A percentile compares a stretch with the other conserved stretches of the same genome.
Evolutionary conservation across 2,888 invertebrate genomes (phyloP).

Genomic region (Toxonevra muliebris): DNA sequence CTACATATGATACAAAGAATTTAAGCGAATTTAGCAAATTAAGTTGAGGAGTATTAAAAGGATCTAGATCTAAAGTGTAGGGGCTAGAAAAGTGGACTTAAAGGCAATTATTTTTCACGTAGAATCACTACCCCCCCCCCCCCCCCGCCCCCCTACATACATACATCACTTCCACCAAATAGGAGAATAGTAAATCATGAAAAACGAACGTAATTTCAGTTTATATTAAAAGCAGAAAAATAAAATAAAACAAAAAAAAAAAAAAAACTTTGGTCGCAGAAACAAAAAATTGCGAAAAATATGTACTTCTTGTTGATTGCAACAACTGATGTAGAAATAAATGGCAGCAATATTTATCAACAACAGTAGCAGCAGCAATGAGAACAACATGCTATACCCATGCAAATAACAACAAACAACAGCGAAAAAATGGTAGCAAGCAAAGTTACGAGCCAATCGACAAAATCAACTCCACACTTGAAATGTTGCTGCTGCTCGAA

Average conservation of each 20-base stretch:
- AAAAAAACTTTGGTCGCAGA: neutral
- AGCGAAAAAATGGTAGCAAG: slow-evolving; percentile 8
- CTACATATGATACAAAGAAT: too few species aligned
- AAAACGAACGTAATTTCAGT: too few species aligned
- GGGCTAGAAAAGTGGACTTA: too few species aligned
- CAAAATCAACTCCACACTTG: slow-evolving; percentile 20
- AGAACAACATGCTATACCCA: slow-evolving; percentile 12
- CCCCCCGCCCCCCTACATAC: too few species aligned
- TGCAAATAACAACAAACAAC: slow-evolving; percentile 12
- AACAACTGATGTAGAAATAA: slow-evolving; percentile 60
- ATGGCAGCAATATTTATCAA: slow-evolving; percentile 57
- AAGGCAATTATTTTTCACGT: too few species aligned
- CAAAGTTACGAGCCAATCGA: slow-evolving; percentile 40
- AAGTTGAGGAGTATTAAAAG: too few species aligned
- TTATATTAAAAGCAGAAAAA: too few species aligned
- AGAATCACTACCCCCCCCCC: too few species aligned
- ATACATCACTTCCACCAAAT: neutral
- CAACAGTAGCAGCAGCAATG: slow-evolving; percentile 30
- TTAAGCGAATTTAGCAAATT: too few species aligned
- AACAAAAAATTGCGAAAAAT: slow-evolving; percentile 11
- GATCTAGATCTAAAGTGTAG: too few species aligned
- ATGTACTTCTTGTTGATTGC: slow-evolving; percentile 26
- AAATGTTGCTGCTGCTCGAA: slow-evolving; percentile 8
- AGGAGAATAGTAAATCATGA: neutral
- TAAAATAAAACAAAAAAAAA: slow-evolving; percentile 2